Conservation (phyloP, 1,140 invertebrate species). For the Atopsyche davidsoni region DNA sequence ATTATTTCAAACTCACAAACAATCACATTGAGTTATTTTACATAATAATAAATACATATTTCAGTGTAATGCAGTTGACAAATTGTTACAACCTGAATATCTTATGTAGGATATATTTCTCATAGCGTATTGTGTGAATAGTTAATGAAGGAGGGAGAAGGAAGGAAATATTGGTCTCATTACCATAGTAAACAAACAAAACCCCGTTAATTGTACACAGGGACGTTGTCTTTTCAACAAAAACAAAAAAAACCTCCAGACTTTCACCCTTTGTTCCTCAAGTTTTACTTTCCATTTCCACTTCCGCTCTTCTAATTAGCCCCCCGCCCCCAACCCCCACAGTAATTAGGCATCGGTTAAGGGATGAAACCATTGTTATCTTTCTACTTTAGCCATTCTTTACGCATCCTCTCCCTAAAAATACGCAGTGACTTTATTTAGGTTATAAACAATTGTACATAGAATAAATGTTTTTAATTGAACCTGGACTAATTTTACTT, state of each 20-base stretch:
- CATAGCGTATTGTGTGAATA: constrained; percentile 1
- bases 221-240: constrained; percentile 12
- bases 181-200: constrained; percentile 21
- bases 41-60: too few relatives aligned
- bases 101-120: neutral
- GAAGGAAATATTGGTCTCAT: constrained; percentile 12
- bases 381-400: constrained; percentile 12
- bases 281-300: constrained; percentile 26
- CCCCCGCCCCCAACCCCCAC: neutral
- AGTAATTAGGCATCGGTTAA: constrained; percentile 27
- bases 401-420: too few relatives aligned
- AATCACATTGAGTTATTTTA: too few relatives aligned
- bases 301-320: constrained; percentile 24
- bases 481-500: too few relatives aligned
- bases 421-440: too few relatives aligned
- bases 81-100: too few relatives aligned
- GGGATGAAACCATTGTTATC: constrained; percentile 25
- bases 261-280: constrained; percentile 20
- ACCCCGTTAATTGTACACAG: constrained; percentile 17
- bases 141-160: neutral
- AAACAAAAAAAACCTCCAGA: constrained; percentile 14
- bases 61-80: too few relatives aligned
- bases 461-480: too few relatives aligned
- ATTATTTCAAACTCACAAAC: too few relatives aligned
- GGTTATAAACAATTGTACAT: too few relatives aligned